A percentile compares a stretch with the other conserved stretches of the same genome.
Evolutionary conservation across 2,113 vertebrate species (phyloP).

Genomic region (Ammodytes marinus): DNA sequence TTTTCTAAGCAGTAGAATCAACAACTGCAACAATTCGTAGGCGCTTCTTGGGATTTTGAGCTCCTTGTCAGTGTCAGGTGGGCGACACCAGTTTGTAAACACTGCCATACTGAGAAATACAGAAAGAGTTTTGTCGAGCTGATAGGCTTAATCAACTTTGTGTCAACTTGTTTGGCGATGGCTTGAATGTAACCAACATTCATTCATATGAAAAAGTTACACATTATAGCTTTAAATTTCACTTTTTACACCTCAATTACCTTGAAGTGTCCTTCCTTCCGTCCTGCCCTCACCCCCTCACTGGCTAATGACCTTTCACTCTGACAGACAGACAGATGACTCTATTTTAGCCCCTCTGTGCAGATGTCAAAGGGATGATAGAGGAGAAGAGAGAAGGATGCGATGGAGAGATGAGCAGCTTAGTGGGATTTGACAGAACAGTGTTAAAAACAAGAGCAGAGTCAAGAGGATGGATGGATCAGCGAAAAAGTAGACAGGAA

Average conservation of each 20-base stretch:
- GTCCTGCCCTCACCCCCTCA: slow-evolving; percentile 59
- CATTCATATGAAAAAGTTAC: no score
- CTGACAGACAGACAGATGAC: slow-evolving; percentile 82
- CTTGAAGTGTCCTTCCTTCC: slow-evolving; percentile 47
- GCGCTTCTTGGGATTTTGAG: no score
- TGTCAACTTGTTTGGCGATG: no score
- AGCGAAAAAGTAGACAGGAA: slow-evolving; percentile 34
- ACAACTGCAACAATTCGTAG: no score
- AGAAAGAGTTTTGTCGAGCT: no score
- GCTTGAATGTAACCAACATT: no score
- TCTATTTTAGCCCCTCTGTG: slow-evolving; percentile 74
- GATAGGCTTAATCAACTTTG: no score
- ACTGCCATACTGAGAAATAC: no score
- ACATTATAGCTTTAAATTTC: neutral
- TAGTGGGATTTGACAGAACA: slow-evolving; percentile 57
- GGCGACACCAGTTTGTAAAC: no score
- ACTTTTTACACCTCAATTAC: slow-evolving; percentile 25
- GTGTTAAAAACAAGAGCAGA: slow-evolving; percentile 11
- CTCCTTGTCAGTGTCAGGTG: no score
- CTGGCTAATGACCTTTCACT: slow-evolving; percentile 80
- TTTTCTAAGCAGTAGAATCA: no score
- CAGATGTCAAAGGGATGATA: slow-evolving; percentile 67
- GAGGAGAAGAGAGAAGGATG: slow-evolving; percentile 56
- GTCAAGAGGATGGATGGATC: slow-evolving; percentile 47
- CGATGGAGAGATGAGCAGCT: slow-evolving; percentile 63